phyloP scores from a whole-genome alignment of 2,797 vertebrate species.

The Leuciscus waleckii region DNA sequence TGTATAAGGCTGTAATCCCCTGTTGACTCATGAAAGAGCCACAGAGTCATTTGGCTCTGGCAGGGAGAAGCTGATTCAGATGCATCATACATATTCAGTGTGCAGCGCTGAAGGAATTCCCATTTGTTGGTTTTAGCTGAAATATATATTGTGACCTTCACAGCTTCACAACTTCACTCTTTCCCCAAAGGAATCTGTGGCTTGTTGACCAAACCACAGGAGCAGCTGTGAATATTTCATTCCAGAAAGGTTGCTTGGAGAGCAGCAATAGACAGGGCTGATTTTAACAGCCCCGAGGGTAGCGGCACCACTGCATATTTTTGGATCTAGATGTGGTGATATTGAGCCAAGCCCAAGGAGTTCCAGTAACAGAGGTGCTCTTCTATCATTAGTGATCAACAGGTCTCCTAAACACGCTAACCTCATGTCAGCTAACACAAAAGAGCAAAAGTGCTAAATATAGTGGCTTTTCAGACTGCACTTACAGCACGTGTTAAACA shows the following conservation, averaged over 20 bases:
- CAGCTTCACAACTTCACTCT: constrained; percentile 80
- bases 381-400: constrained; percentile 58
- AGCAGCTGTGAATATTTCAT: constrained; percentile 84
- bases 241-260: constrained; percentile 64
- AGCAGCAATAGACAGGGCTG: constrained; percentile 57
- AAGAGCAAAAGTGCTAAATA: constrained; percentile 62
- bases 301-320: constrained; percentile 64
- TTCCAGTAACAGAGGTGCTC: constrained; percentile 74
- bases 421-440: constrained; percentile 50
- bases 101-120: constrained; percentile 57
- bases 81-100: constrained; percentile 62
- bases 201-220: constrained; percentile 79
- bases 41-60: constrained; percentile 71
- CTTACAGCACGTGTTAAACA: constrained; percentile 35
- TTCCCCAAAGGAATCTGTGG: constrained; percentile 80
- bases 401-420: constrained; percentile 58
- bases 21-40: constrained; percentile 37
- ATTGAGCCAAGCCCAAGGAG: constrained; percentile 70
- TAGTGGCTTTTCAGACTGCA: constrained; percentile 56
- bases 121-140: constrained; percentile 78
- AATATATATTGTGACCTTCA: constrained; percentile 79
- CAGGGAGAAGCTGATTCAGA: constrained; percentile 59
- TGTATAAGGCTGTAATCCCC: constrained; percentile 10
- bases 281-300: constrained; percentile 65
- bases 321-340: constrained; percentile 60